Evolutionary conservation across 2,888 invertebrate species (phyloP).

Genomic region (Cloeon dipterum): DNA sequence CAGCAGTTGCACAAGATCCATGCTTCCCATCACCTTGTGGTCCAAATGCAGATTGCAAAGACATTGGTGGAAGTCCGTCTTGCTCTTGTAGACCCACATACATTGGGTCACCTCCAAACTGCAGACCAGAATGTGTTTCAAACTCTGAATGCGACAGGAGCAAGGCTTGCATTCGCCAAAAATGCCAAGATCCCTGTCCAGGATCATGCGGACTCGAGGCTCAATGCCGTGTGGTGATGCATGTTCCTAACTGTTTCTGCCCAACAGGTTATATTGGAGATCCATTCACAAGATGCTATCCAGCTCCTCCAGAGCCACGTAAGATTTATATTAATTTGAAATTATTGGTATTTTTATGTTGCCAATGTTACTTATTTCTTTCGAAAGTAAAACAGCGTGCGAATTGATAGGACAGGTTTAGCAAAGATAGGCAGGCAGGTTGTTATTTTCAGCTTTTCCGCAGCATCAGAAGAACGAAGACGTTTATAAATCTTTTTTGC

Average conservation of each 20-base stretch:
- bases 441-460: no score
- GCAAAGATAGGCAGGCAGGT: no score
- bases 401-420: no score
- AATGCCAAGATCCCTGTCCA: conserved; percentile 14
- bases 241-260: conserved; percentile 16
- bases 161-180: conserved; percentile 14
- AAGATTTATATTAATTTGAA: no score
- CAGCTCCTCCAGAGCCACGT: no score
- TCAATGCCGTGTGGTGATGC: conserved; percentile 15
- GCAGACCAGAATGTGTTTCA: conserved; percentile 9
- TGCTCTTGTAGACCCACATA: conserved; percentile 17
- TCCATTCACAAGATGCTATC: conserved; percentile 12
- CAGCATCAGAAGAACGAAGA: no score
- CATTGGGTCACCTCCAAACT: conserved; percentile 12
- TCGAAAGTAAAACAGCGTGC: no score
- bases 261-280: conserved; percentile 12
- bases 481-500: no score
- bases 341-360: no score
- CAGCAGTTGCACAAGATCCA: conserved; percentile 9
- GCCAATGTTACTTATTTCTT: no score
- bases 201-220: conserved; percentile 13
- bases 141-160: conserved; percentile 14
- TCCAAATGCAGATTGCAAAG: conserved; percentile 41
- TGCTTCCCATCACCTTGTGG: conserved; percentile 24
- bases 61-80: conserved; percentile 44